phyloP scores from a whole-genome alignment of 2,113 vertebrate genomes.

The Otis tarda region DNA sequence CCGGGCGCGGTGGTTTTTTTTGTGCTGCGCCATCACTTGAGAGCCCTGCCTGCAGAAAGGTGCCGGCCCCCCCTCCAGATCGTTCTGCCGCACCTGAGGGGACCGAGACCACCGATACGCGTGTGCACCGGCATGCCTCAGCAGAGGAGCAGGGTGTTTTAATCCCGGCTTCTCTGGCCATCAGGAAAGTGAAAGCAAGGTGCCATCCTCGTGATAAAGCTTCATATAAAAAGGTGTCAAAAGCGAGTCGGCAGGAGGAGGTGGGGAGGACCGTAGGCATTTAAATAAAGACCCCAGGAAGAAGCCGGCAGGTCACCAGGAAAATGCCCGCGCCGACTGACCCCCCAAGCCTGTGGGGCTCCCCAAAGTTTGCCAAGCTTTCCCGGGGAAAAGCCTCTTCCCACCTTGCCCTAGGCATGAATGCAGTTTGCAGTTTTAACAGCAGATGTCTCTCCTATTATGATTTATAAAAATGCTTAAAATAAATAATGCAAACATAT shows the following conservation, averaged over 20 bases:
- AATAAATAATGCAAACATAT: slow-evolving; percentile 82
- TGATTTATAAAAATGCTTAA: slow-evolving; percentile 85
- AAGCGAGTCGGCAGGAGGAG: background rate
- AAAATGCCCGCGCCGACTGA: background rate
- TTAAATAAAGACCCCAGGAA: background rate
- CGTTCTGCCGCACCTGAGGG: background rate
- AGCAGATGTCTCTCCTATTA: slow-evolving; percentile 87
- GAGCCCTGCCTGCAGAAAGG: background rate
- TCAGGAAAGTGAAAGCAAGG: background rate
- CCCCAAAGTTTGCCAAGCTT: slow-evolving; percentile 43
- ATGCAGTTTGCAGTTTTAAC: slow-evolving; percentile 86
- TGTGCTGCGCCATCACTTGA: background rate
- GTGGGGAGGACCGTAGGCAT: background rate
- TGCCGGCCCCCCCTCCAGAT: background rate
- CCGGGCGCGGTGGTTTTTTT: background rate
- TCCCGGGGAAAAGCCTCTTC: slow-evolving; percentile 26
- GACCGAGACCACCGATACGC: rapidly evolving
- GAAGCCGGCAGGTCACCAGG: background rate
- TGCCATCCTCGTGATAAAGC: slow-evolving; percentile 21
- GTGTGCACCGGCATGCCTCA: rapidly evolving
- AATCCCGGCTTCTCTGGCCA: background rate
- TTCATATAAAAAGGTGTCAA: slow-evolving; percentile 26
- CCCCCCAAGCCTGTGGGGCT: background rate
- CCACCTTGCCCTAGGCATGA: slow-evolving; percentile 52
- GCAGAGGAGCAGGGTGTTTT: background rate